Conservation (phyloP, 2,797 vertebrate genomes). For the Urosaurus nigricauda region DNA sequence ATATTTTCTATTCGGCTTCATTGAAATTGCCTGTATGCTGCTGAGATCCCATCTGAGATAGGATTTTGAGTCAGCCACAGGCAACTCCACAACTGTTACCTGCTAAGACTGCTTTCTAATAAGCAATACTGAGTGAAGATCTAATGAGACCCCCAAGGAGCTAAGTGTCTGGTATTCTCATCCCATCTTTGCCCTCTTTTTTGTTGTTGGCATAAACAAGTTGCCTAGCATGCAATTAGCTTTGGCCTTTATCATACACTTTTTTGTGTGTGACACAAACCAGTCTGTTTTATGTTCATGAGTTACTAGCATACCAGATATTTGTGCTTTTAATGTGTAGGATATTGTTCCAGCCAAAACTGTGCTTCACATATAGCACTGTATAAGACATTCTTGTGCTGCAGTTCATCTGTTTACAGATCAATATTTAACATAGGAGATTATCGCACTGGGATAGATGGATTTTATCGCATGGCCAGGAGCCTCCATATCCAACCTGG, state of each 20-base stretch:
- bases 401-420: neutral
- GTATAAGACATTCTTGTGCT: neutral
- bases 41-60: conserved; percentile 46
- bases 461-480: too few relatives aligned
- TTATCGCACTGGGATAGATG: too few relatives aligned
- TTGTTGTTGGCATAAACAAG: neutral
- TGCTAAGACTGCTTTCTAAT: conserved; percentile 54
- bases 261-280: conserved; percentile 21
- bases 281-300: conserved; percentile 5
- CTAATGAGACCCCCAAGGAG: conserved; percentile 72
- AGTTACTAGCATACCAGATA: neutral
- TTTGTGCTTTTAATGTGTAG: neutral
- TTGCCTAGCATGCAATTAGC: conserved; percentile 5
- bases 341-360: neutral
- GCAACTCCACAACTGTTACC: conserved; percentile 51
- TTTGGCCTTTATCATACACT: neutral
- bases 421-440: neutral
- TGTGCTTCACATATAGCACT: neutral
- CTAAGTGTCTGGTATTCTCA: neutral
- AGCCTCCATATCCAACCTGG: too few relatives aligned
- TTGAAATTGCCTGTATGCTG: conserved; percentile 38
- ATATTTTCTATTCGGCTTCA: neutral
- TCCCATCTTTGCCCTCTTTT: neutral
- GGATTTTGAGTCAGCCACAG: conserved; percentile 55
- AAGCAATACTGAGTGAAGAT: conserved; percentile 48